Conservation (phyloP, 2,113 vertebrate species). For the Bufo gargarizans region DNA sequence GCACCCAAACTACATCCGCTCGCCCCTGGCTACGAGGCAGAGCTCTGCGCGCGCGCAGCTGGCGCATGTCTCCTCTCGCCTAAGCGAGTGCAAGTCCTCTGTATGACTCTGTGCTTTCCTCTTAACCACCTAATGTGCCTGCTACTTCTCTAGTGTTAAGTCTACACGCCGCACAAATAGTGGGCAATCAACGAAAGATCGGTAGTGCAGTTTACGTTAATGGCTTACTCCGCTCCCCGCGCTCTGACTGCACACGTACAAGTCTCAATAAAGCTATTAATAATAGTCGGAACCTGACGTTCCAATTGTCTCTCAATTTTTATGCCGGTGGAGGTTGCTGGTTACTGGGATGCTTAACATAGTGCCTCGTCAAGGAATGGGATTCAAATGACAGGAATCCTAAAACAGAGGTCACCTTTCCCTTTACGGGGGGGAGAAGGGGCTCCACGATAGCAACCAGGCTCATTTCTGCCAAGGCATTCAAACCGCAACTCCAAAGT, state of each 20-base stretch:
- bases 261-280: conserved; percentile 2
- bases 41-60: not conserved
- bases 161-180: not conserved
- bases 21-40: not conserved
- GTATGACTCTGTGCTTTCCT: conserved; percentile 45
- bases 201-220: not conserved
- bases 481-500: conserved; percentile 45
- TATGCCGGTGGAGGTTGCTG: not conserved
- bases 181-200: not conserved
- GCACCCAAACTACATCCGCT: conserved; percentile 26
- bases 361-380: not conserved
- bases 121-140: conserved; percentile 32
- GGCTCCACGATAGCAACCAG: not conserved
- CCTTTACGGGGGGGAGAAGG: not conserved
- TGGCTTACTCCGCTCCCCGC: not conserved
- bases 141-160: conserved; percentile 22
- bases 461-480: conserved; percentile 55
- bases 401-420: conserved; percentile 7
- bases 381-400: not conserved
- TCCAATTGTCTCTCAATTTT: not conserved
- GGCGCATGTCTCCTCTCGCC: not conserved
- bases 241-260: not conserved
- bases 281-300: not conserved
- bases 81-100: conserved; percentile 33
- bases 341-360: not conserved